Evolutionary conservation across 1,140 invertebrate genomes (phyloP), one percentile per base, ranked within the genome.

Genomic region (Tigriopus japonicus): DNA sequence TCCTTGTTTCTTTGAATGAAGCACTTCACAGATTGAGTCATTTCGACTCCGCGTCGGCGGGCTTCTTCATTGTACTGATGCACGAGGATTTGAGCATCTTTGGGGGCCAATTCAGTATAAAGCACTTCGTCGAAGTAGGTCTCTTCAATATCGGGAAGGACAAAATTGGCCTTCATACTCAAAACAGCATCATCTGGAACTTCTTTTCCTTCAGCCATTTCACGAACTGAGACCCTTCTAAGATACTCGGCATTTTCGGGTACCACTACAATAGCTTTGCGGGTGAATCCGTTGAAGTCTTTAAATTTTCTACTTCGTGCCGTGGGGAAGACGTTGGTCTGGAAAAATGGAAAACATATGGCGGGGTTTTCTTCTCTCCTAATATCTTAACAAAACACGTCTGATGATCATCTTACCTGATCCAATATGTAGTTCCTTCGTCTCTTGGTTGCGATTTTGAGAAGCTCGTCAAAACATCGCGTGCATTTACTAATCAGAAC

Each of bases 371-470:
- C 3, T 9, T 35, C 3, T 35, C 28, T 5, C 9, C 9, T 35
- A 9, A 9, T 54, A 7, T 6, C 5, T 19, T 21, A 19, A 23
- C 14, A 5, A 17, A 7, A 21, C n/a, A 5, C 2, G 28, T 6
- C 7, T 23, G 5, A 54, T 28, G 14, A 56, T 35, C 9, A 23
- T 40, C 56, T 64, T 80, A 94, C 89, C 84, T 95, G 90, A 77
- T 96, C 91, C 64, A 96, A 75, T 67, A 96, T 92, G 72, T 84
- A 93, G 76, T 95, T 94, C 65, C 89, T 79, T 64, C 84, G 79
- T 63, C 87, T 79, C 43, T 79, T 78, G 51, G 81, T 78, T 51
- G 87, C 88, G 62, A 88, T 77, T 67, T 92, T 85, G 68, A 90
- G 75, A 63, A 94, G 72, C 66, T 80, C 82, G 64, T 85, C 83